A percentile compares a stretch with the other conserved stretches of the same genome.
Evolutionary conservation across 2,888 invertebrate genomes (phyloP).

Genomic region (Argynnis bischoffii): DNA sequence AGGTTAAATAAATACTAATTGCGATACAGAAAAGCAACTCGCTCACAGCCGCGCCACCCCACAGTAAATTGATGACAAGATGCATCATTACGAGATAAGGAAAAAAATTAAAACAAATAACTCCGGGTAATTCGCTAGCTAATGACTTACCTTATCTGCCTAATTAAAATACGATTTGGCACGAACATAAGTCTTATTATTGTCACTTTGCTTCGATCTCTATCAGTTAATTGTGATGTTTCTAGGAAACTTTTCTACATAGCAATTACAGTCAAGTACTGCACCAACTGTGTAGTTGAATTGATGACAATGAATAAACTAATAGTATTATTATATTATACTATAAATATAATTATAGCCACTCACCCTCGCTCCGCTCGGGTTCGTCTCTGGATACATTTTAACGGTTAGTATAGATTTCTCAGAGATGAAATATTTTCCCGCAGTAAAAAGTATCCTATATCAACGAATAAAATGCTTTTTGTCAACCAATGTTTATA

Average conservation of each 20-base stretch:
- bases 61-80: conserved; percentile 72
- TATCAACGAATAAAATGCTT: too few relatives aligned
- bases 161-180: conserved; percentile 81
- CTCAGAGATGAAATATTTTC: too few relatives aligned
- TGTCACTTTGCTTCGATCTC: conserved; percentile 66
- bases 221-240: conserved; percentile 60
- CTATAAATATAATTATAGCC: too few relatives aligned
- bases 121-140: conserved; percentile 73
- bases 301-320: too few relatives aligned
- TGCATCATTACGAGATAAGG: conserved; percentile 71
- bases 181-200: conserved; percentile 56
- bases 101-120: conserved; percentile 74
- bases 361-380: too few relatives aligned
- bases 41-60: conserved; percentile 43
- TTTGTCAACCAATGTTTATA: too few relatives aligned
- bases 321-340: too few relatives aligned
- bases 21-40: conserved; percentile 1
- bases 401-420: too few relatives aligned
- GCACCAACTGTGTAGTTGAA: conserved; percentile 28
- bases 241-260: conserved; percentile 49
- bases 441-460: too few relatives aligned
- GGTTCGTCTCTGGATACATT: too few relatives aligned
- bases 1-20: too few relatives aligned
- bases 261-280: conserved; percentile 55
- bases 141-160: conserved; percentile 72